These are phyloP conservation scores for Ciconia stormi DNA, from an alignment of 2,113 vertebrate genomes.

Conservation along the genomic window DNA sequence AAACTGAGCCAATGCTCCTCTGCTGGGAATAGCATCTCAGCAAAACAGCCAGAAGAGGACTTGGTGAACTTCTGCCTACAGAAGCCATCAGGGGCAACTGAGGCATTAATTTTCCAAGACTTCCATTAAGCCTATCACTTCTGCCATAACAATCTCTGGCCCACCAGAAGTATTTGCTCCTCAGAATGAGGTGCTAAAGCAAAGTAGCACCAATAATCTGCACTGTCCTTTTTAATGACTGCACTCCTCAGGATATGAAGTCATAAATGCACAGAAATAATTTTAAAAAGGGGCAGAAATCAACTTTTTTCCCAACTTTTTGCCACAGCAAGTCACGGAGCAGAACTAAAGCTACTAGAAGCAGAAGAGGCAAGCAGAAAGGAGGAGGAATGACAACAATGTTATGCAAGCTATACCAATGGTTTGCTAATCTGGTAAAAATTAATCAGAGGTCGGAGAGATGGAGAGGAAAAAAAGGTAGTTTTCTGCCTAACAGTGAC, in stretches of 20 bases:
- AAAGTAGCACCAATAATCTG: background rate
- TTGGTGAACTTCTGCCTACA: background rate
- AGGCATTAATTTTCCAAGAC: background rate
- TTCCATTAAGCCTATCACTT: background rate
- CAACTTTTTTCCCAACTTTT: background rate
- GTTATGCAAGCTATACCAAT: background rate
- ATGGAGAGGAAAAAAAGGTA: background rate
- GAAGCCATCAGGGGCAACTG: background rate
- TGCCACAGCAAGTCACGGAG: rapidly evolving
- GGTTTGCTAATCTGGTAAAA: background rate
- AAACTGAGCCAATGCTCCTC: background rate
- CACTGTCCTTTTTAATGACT: background rate
- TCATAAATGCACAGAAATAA: background rate
- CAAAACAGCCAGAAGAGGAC: background rate
- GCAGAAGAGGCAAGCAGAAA: background rate
- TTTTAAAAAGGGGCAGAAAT: background rate
- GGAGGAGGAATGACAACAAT: background rate
- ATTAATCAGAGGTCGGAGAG: background rate
- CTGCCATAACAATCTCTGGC: background rate
- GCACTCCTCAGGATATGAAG: background rate
- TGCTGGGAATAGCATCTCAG: background rate
- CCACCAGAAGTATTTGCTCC: background rate
- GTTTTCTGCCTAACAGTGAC: background rate
- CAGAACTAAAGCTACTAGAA: background rate
- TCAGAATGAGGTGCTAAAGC: background rate